A percentile compares a stretch with the other conserved stretches of the same genome.
Evolutionary conservation across 2,797 vertebrate species (phyloP).

Genomic region (Thripadectes ignobilis): DNA sequence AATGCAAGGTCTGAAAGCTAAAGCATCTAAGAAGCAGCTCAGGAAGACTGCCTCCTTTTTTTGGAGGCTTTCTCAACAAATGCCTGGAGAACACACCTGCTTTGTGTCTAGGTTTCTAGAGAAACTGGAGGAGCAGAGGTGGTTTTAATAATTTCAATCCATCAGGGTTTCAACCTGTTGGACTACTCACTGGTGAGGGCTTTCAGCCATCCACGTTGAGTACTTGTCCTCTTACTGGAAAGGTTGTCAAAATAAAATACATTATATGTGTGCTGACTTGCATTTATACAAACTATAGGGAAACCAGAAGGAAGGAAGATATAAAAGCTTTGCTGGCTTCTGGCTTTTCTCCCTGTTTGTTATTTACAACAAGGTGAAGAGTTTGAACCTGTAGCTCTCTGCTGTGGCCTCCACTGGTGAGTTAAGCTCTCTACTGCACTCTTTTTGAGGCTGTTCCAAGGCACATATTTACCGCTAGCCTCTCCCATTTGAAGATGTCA

Average conservation of each 20-base stretch:
- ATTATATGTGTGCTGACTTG: constrained; percentile 9
- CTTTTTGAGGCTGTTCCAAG: constrained; percentile 25
- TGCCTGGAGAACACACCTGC: background rate
- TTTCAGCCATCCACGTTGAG: background rate
- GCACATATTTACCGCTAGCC: background rate
- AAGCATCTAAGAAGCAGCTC: background rate
- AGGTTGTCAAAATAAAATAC: background rate
- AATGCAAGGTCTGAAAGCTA: background rate
- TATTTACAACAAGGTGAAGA: constrained; percentile 40
- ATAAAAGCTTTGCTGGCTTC: background rate
- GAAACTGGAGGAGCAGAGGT: background rate
- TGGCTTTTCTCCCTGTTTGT: constrained; percentile 45
- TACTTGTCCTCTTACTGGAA: background rate
- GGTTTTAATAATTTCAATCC: background rate
- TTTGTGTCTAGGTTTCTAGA: background rate
- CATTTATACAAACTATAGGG: background rate
- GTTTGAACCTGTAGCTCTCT: constrained; percentile 36
- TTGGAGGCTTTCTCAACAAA: background rate
- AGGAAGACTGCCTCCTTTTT: background rate
- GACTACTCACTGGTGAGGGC: background rate
- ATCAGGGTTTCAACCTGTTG: background rate
- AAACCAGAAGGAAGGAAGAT: constrained; percentile 35
- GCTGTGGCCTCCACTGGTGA: background rate
- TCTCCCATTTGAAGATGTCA: constrained; percentile 6
- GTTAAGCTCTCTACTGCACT: background rate